Evolutionary conservation across 1,140 invertebrate genomes (phyloP), one percentile per base, ranked within the genome.

Genomic region (Zelostemma sp.): DNA sequence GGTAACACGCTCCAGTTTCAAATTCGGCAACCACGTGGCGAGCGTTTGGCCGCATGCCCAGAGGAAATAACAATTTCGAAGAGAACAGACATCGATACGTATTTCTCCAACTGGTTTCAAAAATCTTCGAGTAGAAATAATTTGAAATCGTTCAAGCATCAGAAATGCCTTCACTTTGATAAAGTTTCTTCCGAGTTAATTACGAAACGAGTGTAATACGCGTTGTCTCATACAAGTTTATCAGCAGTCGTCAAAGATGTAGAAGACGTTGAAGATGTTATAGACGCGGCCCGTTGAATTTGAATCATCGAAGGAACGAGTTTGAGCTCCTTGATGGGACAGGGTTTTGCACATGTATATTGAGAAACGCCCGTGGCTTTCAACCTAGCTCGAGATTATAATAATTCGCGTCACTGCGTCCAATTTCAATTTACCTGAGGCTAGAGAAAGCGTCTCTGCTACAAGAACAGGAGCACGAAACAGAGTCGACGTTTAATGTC

Each of bases 371-470:
- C 60, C 45, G 45, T 50, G 66, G 74, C 59, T 56, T 51, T 45
- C 63, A 54, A 48, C 60, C 59, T 35, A 65, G 54, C 67, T 66
- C 54, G 48, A 65, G 79, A 82, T 82, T 81, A 81, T 83, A 83
- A 83, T 81, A 83, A 80, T 81, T 78, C 79, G 79, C 80, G 56
- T 79, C 75, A 70, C 78, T 81, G 81, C 69, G 61, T 80, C 71
- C 79, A 81, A 81, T 81, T 80, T 81, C 80, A 81, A 81, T 83
- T 68, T 79, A 72, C 70, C 73, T 68, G 50, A 66, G 63, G 68
- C 72, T 62, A 70, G 47, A 38, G 59, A 48, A 58, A 45, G 49
- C 49, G 59, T 54, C 57, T 62, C 35, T 28, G 25, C 43, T 43
- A 17, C 11, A 61, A 58, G 41, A 70, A 70, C 61, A 41, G 57